Conservation (phyloP, 2,113 vertebrate genomes). For the Clarias macrocephalus region DNA sequence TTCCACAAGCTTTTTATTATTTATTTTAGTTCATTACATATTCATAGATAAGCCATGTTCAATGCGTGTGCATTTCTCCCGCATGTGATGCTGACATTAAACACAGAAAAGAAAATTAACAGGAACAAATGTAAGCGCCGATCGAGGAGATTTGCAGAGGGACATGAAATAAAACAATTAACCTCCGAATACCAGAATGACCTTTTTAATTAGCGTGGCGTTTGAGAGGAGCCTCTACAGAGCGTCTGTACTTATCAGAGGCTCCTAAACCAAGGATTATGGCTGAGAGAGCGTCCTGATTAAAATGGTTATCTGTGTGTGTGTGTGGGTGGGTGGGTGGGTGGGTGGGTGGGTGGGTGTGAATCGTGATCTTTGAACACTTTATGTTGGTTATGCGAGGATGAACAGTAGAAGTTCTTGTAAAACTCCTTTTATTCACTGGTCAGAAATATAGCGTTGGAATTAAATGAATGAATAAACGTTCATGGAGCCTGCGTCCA, state of each 20-base stretch:
- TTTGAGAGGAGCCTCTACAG: neutral
- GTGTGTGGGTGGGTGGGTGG: neutral
- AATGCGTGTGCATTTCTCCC: neutral
- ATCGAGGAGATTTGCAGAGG: neutral
- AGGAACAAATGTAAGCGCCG: neutral
- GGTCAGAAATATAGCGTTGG: neutral
- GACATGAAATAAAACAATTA: conserved; percentile 17
- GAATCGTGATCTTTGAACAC: neutral
- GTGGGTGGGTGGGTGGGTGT: neutral
- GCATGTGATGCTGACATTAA: too few relatives aligned
- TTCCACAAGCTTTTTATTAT: neutral
- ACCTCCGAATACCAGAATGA: neutral
- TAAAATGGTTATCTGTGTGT: neutral
- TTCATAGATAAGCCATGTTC: neutral
- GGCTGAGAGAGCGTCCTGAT: neutral
- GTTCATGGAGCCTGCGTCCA: neutral
- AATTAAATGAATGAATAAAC: neutral
- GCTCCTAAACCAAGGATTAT: neutral
- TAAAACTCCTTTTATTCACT: neutral
- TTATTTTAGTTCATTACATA: neutral
- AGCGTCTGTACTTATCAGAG: neutral
- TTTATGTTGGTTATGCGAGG: neutral
- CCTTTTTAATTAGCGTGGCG: neutral
- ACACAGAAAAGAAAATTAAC: neutral
- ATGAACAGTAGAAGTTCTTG: neutral